phyloP scores from a whole-genome alignment of 2,888 invertebrate genomes.

The Noctua janthe region DNA sequence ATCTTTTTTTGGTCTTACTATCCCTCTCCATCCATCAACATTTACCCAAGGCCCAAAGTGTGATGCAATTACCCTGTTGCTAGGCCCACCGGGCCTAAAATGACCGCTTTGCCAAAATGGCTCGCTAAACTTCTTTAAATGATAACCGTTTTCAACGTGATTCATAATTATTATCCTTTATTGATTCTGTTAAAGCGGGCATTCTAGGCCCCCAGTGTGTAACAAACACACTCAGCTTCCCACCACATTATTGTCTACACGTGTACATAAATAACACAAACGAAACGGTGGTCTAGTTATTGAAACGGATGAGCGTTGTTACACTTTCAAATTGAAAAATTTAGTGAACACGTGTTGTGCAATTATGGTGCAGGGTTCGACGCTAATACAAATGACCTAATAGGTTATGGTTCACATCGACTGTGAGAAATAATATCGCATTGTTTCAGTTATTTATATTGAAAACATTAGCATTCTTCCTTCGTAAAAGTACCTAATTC shows the following conservation, averaged over 20 bases:
- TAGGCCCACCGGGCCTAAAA: too few relatives aligned
- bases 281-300: conserved; percentile 34
- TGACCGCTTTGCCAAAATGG: too few relatives aligned
- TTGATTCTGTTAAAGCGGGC: not conserved
- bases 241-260: not conserved
- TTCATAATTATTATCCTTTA: not conserved
- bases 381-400: not conserved
- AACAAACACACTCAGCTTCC: not conserved
- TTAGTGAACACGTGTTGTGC: conserved; percentile 1
- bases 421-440: not conserved
- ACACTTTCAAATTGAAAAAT: conserved; percentile 31
- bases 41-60: too few relatives aligned
- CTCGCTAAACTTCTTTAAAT: too few relatives aligned
- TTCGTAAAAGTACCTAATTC: too few relatives aligned
- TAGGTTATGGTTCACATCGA: not conserved
- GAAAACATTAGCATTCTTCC: not conserved
- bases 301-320: conserved; percentile 36
- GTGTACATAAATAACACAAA: conserved; percentile 19
- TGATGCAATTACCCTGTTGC: too few relatives aligned
- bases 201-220: not conserved
- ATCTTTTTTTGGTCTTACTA: too few relatives aligned
- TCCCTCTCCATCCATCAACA: too few relatives aligned
- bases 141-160: not conserved
- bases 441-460: not conserved
- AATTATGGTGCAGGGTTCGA: not conserved